Conservation (phyloP, 1,140 invertebrate genomes). For the Nylanderia fulva region DNA sequence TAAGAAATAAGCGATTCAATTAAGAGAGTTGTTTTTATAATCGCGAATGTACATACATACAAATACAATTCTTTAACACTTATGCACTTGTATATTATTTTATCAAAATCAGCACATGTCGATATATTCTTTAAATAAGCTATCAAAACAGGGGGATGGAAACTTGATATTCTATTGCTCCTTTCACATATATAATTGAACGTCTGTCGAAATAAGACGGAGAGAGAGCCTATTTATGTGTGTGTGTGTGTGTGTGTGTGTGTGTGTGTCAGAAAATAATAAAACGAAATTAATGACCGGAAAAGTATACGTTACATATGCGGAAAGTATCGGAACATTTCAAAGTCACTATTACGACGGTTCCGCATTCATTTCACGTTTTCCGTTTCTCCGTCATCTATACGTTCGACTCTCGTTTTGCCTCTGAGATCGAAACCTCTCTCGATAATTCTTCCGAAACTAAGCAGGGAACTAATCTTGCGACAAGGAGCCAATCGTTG, state of each 20-base stretch:
- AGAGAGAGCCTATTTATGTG: too few species aligned
- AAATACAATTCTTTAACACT: not conserved
- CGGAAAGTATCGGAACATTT: conserved; percentile 21
- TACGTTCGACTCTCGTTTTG: not conserved
- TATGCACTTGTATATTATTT: not conserved
- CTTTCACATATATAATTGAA: not conserved
- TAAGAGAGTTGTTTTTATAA: conserved; percentile 1
- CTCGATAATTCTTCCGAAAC: too few species aligned
- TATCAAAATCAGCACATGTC: not conserved
- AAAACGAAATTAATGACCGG: not conserved
- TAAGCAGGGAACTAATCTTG: not conserved
- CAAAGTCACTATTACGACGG: conserved; percentile 10
- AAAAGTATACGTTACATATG: not conserved
- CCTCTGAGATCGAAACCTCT: not conserved
- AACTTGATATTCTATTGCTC: not conserved
- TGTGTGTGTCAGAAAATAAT: not conserved
- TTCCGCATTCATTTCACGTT: conserved; percentile 27
- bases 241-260: not conserved
- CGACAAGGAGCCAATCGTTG: not conserved
- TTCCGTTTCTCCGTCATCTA: not conserved
- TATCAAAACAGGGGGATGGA: not conserved
- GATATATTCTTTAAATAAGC: not conserved
- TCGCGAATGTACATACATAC: conserved; percentile 10
- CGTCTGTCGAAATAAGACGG: not conserved
- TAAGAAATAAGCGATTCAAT: not conserved